A percentile compares a stretch with the other conserved stretches of the same genome.
Conservation (phyloP, 2,113 vertebrate species). For the Carlito syrichta region DNA sequence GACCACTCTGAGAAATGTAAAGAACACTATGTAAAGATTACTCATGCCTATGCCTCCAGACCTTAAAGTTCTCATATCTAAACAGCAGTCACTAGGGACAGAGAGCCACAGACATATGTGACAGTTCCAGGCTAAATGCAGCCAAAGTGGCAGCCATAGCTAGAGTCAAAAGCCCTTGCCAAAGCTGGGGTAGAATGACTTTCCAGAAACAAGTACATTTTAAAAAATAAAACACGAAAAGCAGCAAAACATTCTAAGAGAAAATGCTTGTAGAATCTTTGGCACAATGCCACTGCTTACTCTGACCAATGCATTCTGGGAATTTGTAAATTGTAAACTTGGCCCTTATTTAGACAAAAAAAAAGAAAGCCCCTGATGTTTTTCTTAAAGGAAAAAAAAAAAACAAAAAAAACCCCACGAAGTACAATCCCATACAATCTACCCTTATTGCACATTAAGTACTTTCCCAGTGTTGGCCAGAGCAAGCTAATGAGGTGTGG, state of each 20-base stretch:
- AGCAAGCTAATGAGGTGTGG: neutral
- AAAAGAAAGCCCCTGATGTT: neutral
- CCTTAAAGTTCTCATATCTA: neutral
- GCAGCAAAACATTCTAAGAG: neutral
- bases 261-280: neutral
- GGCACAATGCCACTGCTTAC: neutral
- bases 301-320: neutral
- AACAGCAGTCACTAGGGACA: neutral
- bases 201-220: neutral
- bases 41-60: neutral
- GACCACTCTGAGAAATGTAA: constrained; percentile 78
- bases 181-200: neutral
- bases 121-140: neutral
- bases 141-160: neutral
- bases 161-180: neutral
- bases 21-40: neutral
- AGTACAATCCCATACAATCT: neutral
- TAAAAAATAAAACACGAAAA: neutral
- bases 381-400: neutral
- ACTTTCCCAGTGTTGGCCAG: neutral
- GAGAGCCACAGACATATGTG: neutral
- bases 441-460: neutral
- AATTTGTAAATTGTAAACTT: neutral
- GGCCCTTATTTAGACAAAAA: constrained; percentile 36
- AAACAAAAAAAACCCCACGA: neutral